These are phyloP conservation scores for Himalopsyche phryganea DNA, from an alignment of 1,140 invertebrate genomes.

Conservation along the genomic window DNA sequence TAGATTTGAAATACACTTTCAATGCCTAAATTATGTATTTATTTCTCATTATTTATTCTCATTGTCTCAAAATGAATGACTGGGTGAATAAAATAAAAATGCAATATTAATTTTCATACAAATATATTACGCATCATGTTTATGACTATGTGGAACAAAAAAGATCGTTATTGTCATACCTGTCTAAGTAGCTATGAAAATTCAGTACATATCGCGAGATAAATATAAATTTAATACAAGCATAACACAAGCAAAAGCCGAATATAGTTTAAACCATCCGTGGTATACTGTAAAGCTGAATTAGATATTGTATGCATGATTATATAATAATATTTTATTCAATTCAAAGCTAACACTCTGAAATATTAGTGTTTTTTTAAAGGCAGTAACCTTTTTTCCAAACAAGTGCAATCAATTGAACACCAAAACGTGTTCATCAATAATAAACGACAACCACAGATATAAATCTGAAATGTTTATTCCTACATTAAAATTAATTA, in stretches of 20 bases:
- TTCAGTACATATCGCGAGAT: constrained; percentile 30
- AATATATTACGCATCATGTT: constrained; percentile 1
- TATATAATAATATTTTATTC: no score
- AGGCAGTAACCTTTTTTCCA: not conserved
- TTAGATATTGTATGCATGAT: no score
- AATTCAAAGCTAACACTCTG: no score
- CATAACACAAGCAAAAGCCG: not conserved
- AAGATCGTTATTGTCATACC: constrained; percentile 1
- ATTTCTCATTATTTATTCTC: no score
- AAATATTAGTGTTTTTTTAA: not conserved
- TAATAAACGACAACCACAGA: no score
- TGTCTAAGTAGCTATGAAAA: constrained; percentile 37
- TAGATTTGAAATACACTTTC: no score
- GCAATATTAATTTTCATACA: not conserved
- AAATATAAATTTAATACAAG: not conserved
- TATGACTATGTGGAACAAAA: not conserved
- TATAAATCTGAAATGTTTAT: no score
- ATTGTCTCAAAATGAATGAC: no score
- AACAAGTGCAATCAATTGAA: not conserved
- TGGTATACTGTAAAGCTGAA: no score
- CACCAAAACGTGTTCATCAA: not conserved
- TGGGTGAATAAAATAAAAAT: not conserved
- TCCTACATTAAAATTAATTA: no score
- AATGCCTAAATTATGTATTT: no score
- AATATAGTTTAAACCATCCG: no score